A percentile compares a stretch with the other conserved stretches of the same genome.
These are phyloP conservation scores for Hestina assimilis DNA, from an alignment of 1,140 invertebrate species.

Conservation along the genomic window DNA sequence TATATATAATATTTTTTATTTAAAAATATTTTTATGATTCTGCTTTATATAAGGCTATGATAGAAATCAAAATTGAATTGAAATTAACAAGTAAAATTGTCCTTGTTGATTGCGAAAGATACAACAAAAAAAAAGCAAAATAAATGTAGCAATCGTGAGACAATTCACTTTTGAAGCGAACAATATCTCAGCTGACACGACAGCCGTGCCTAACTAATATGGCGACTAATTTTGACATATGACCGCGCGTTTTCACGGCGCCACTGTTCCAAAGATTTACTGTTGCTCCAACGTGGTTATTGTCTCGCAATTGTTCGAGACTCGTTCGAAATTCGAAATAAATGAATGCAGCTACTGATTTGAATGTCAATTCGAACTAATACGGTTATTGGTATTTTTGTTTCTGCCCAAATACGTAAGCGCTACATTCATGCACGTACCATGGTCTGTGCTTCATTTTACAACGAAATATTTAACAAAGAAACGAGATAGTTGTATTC, in stretches of 20 bases:
- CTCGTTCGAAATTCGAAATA: conserved; percentile 67
- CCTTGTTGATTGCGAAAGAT: neutral
- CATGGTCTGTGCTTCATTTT: neutral
- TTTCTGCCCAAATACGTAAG: conserved; percentile 60
- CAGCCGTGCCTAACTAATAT: conserved; percentile 46
- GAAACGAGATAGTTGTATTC: neutral
- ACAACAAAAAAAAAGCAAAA: conserved; percentile 10
- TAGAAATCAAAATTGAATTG: no score
- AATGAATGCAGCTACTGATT: conserved; percentile 70
- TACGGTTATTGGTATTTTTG: conserved; percentile 66
- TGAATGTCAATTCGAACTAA: conserved; percentile 63
- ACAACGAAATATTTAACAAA: neutral
- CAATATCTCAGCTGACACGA: conserved; percentile 14
- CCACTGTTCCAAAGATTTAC: conserved; percentile 64
- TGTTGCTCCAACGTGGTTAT: conserved; percentile 69
- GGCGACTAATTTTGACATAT: conserved; percentile 65
- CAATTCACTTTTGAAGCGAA: conserved; percentile 10
- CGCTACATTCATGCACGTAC: neutral
- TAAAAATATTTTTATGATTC: no score
- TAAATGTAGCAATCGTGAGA: conserved; percentile 14
- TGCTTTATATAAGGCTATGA: no score
- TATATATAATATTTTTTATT: no score
- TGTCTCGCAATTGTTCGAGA: conserved; percentile 56
- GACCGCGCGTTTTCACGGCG: conserved; percentile 57
- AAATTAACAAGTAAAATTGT: neutral